Evolutionary conservation across 2,113 vertebrate genomes (phyloP), one percentile per base, ranked within the genome.

Genomic region (Rhinogobius similis): DNA sequence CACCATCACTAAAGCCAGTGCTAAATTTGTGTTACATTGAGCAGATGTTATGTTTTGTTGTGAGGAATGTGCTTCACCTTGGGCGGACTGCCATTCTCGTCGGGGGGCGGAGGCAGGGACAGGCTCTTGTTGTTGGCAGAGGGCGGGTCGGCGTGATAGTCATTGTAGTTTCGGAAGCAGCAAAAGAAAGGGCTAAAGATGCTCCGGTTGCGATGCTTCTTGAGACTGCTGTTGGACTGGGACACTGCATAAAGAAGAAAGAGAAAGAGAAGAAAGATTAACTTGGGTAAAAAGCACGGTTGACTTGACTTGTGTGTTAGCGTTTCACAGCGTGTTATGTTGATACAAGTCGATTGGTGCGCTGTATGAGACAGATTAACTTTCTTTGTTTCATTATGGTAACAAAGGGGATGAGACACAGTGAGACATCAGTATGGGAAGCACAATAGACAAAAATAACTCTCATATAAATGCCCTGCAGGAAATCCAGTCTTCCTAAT

Each of bases 111-210:
- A 65, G 96, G 94, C 74, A 95, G 94, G 82, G 92, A 90, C 66
- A 91, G 89, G 69, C 92, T 92, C 93, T 94, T 95, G 84, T 95
- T 95, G 92, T 94, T 93, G 27, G 93, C 86, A 76, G 90, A 59
- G 4, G 96, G 93, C 41, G 94, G 88, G 64, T 99, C 98, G 81
- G 93, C 96, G 91, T 94, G 93, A 84, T 98, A 97, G 84, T 95
- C 96, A 95, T 96, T 94, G 88, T 99, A 97, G 90, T 95, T 95
- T 61, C 96, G 96, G 92, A 99, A 97, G 91, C 98, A 99, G 94
- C 98, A 98, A 93, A 99, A 97, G 91, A 99, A 97, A 56, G 96
- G 97, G 89, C 96, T 97, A 87, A 99, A 97, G 90, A 99, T 95
- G 90, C 97, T 96, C 62, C 96, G 91, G 89, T 92, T 95, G 48